Base-by-base conservation (phyloP, 2,888 invertebrate genomes). In the Metallyticus violacea region DNA sequence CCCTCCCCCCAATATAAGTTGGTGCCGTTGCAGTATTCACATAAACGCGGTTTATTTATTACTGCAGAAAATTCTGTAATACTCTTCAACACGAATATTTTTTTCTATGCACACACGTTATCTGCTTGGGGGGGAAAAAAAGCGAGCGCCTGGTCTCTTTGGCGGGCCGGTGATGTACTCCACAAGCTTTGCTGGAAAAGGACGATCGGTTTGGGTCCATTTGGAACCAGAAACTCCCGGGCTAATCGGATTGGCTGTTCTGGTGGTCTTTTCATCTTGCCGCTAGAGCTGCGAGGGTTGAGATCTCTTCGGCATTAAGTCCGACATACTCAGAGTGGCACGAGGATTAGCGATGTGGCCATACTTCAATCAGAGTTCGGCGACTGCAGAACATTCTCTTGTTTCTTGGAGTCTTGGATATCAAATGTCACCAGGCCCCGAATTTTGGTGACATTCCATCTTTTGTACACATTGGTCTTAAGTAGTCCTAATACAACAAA, bases 161-260 rank as follows among this genome's bases (percentile, higher is more conserved):
- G 40, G 40, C 40, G 40, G 40, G 40, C 40, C 40, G 40, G 40
- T 62, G 40, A 62, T 62, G 40, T 22, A 62, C 40, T 62, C 40
- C 40, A 62, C 40, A 62, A 62, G 40, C 40, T 62, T 62, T 62
- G 40, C 40, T 62, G 40, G 40, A 62, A 62, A 62, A 62, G 40
- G 40, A 62, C 40, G 40, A 62, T 62, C 40, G 27, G 40, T 40
- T 76, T 26, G 40, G 62, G 82, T 82, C 82, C 82, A 82, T 82
- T 82, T 82, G 82, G 82, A 80, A 62, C 40, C 40, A 62, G 40
- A 62, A 62, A 62, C 40, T 62, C 80, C 22, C 80, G 30, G 27
- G 81, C 85, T 88, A 88, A 88, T 88, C 88, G 88, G 88, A 88
- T 88, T 88, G 77, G 15, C 82, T 84, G 87, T 62, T 79, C 81